phyloP scores from a whole-genome alignment of 2,888 invertebrate genomes.

The Acrocyrtus sp. region DNA sequence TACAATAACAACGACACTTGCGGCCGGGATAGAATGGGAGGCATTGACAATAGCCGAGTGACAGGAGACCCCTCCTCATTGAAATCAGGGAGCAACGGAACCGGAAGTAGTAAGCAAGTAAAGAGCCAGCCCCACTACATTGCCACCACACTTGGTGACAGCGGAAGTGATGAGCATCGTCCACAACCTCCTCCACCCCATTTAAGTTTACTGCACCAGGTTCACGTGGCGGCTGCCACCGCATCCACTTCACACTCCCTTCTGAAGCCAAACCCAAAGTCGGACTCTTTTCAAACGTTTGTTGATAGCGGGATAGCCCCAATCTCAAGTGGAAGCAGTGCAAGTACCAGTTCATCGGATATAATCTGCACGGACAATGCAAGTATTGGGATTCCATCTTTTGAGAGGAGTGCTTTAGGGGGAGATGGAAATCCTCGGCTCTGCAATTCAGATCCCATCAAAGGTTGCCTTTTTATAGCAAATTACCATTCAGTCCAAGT shows the following conservation, averaged over 20 bases:
- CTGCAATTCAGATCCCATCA: too few species aligned
- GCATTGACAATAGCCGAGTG: slow-evolving; percentile 17
- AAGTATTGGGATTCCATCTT: slow-evolving; percentile 7
- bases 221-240: slow-evolving; percentile 23
- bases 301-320: slow-evolving; percentile 28
- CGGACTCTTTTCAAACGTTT: slow-evolving; percentile 26
- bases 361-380: slow-evolving; percentile 18
- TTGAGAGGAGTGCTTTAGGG: not conserved
- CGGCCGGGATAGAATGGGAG: slow-evolving; percentile 13
- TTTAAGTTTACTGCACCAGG: slow-evolving; percentile 37
- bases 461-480: not conserved
- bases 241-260: slow-evolving; percentile 23
- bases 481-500: too few species aligned
- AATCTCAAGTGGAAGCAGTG: slow-evolving; percentile 40
- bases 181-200: slow-evolving; percentile 20
- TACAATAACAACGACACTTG: slow-evolving; percentile 35
- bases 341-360: slow-evolving; percentile 25
- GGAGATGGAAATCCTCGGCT: not conserved
- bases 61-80: slow-evolving; percentile 17
- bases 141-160: not conserved
- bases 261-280: slow-evolving; percentile 35
- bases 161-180: slow-evolving; percentile 39
- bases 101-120: slow-evolving; percentile 28
- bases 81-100: slow-evolving; percentile 33
- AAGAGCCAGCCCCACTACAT: slow-evolving; percentile 36